Base-by-base conservation (phyloP, 1,140 invertebrate species). In the Rhagoletis pomonella region DNA sequence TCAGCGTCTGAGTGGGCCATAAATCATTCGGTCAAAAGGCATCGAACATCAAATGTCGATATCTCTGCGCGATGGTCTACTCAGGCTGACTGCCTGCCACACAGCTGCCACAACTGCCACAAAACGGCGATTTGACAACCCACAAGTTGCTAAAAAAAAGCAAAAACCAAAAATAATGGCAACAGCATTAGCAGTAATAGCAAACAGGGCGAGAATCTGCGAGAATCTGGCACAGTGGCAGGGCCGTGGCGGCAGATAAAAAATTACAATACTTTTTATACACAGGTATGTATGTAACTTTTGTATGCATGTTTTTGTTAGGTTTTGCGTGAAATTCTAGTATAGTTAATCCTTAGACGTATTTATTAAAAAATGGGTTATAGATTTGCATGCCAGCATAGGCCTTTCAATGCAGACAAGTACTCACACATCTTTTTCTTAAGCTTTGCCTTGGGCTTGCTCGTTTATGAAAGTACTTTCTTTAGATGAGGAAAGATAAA, bases 41-140 rank as follows among this genome's bases (percentile, higher is more conserved):
- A 81, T 81, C 73, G 55, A 81, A 81, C 73, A 81, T 81, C 73
- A 81, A 81, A 81, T 81, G 73, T 81, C 73, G 73, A 81, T 81
- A 81, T 81, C 73, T 81, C 73, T 81, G 73, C 19, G 73, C 73
- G 47, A 81, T 81, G 47, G 73, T 81, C 44, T 50, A 9, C n/a
- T 7, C 19, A 14, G 17, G 12, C 73, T 81, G 73, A 81, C 73
- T 81, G 73, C 73, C 47, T 81, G 73, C 73, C 73, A 81, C 73
- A 81, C 73, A 81, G 73, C 73, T 81, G 73, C 73, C 73, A 81
- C 73, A 81, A 50, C 14, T 17, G 50, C n/a, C 73, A 55, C 73
- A 81, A 81, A 81, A 81, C 73, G 73, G 73, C 73, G 47, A 55
- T 81, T 81, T 81, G 44, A 81, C 73, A 81, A 81, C 73, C 55